These are phyloP conservation scores for Andricus curvator DNA, from an alignment of 2,888 invertebrate genomes.

Conservation along the genomic window DNA sequence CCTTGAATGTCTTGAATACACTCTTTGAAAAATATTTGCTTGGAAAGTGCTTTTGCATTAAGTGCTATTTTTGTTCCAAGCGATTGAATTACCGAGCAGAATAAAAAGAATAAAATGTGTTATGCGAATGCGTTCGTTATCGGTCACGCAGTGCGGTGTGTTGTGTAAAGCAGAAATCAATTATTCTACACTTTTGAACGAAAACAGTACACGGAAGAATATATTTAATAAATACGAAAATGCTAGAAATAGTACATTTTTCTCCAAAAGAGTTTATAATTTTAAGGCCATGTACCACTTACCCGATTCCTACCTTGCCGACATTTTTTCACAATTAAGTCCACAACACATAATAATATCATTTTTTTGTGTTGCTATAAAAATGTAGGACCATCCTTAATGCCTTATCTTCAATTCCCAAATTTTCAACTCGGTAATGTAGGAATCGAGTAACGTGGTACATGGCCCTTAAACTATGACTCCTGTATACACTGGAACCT, in stretches of 20 bases:
- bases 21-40: background rate
- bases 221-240: no score
- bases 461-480: background rate
- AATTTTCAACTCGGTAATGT: no score
- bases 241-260: no score
- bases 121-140: background rate
- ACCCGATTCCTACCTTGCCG: no score
- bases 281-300: no score
- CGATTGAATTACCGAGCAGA: constrained; percentile 13
- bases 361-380: no score
- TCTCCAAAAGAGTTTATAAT: no score
- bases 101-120: constrained; percentile 21
- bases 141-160: background rate
- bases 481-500: background rate
- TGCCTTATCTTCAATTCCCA: no score
- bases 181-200: constrained; percentile 25
- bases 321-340: no score
- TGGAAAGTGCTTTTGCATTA: background rate
- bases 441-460: no score
- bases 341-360: no score
- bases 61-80: constrained; percentile 16
- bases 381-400: no score
- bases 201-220: background rate
- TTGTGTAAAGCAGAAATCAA: constrained; percentile 23
- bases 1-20: background rate